phyloP scores from a whole-genome alignment of 2,113 vertebrate species.

The Meleagris gallopavo region DNA sequence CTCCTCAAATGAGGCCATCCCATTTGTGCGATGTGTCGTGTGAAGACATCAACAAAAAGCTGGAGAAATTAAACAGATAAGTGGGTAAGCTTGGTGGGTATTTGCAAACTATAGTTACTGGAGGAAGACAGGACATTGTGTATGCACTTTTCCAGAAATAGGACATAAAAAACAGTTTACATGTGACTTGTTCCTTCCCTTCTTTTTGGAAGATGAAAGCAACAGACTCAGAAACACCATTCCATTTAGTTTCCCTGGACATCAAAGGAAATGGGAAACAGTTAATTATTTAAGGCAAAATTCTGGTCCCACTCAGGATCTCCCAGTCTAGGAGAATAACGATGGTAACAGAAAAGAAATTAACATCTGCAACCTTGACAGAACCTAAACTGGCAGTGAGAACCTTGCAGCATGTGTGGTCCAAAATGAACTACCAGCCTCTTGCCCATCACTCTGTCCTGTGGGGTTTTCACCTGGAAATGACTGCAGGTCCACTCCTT shows the following conservation, averaged over 20 bases:
- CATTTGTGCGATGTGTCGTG: neutral
- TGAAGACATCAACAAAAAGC: neutral
- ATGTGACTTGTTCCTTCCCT: neutral
- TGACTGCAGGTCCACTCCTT: fast-evolving
- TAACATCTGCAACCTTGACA: neutral
- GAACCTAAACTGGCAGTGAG: neutral
- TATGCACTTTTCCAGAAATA: neutral
- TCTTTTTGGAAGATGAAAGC: neutral
- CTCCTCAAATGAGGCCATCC: neutral
- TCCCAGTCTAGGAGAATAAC: neutral
- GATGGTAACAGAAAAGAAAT: neutral
- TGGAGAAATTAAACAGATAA: neutral
- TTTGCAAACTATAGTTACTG: neutral
- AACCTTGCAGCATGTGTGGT: neutral
- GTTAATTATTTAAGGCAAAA: neutral
- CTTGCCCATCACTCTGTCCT: neutral
- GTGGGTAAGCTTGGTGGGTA: neutral
- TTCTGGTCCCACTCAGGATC: neutral
- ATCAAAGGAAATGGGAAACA: neutral
- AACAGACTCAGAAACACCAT: neutral
- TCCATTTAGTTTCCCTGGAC: neutral
- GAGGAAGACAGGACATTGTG: neutral
- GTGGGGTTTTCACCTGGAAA: neutral
- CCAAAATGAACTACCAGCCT: neutral
- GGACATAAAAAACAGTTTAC: neutral